phyloP scores from a whole-genome alignment of 2,113 vertebrate species.

The Gymnorhina tibicen region DNA sequence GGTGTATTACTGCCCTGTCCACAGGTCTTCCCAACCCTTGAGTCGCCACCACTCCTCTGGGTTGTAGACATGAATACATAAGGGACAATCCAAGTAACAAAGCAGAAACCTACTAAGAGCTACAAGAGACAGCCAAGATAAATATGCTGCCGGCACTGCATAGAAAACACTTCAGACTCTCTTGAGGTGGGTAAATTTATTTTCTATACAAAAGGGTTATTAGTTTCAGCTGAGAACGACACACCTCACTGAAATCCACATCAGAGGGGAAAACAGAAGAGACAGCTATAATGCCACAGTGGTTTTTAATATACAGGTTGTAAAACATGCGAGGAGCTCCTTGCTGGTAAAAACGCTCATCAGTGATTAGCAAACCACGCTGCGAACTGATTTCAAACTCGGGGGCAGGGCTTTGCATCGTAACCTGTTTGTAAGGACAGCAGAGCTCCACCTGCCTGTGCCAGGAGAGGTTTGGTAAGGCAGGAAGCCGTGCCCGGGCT shows the following conservation, averaged over 20 bases:
- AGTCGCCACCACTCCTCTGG: background rate
- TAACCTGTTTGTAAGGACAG: background rate
- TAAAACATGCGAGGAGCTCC: background rate
- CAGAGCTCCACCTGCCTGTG: background rate
- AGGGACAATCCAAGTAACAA: background rate
- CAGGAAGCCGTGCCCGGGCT: fast-evolving
- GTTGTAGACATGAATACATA: background rate
- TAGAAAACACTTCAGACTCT: background rate
- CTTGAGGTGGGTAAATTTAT: background rate
- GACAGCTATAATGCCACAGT: background rate
- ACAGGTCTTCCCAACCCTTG: background rate
- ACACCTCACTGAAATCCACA: background rate
- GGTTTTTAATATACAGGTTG: background rate
- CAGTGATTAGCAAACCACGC: background rate
- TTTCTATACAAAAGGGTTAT: background rate
- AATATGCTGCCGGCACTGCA: background rate
- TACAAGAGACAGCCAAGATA: background rate
- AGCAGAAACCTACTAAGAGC: background rate
- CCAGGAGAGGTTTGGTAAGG: background rate
- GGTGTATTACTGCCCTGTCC: background rate
- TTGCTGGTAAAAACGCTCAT: background rate
- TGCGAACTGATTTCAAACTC: background rate
- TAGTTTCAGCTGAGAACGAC: background rate
- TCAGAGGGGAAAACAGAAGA: fast-evolving
- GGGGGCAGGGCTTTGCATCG: background rate